Evolutionary conservation across 2,797 vertebrate species (phyloP).

Genomic region (Rhincodon typus): DNA sequence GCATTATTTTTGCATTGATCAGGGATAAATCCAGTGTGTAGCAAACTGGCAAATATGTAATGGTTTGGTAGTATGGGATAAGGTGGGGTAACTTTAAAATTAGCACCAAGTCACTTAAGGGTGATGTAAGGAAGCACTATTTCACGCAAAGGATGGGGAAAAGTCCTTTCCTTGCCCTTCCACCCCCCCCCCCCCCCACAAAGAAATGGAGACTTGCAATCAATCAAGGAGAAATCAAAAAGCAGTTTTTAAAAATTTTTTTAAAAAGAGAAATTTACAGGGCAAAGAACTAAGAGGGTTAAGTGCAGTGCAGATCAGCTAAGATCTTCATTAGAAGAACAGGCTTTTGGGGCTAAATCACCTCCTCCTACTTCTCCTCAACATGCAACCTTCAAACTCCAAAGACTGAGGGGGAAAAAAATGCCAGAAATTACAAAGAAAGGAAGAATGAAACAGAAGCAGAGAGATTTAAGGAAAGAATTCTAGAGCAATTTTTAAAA

Average conservation of each 20-base stretch:
- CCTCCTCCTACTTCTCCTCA: no score
- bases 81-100: background rate
- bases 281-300: background rate
- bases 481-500: no score
- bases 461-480: no score
- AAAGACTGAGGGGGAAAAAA: background rate
- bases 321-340: background rate
- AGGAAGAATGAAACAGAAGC: no score
- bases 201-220: background rate
- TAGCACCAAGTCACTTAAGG: no score
- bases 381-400: background rate
- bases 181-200: no score
- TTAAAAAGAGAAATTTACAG: background rate
- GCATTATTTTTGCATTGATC: no score
- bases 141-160: no score
- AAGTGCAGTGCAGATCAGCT: background rate
- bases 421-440: background rate
- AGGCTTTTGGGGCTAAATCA: background rate
- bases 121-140: background rate
- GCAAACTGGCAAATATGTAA: no score
- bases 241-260: background rate
- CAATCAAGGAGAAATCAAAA: background rate
- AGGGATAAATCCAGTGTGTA: no score
- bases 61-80: background rate
- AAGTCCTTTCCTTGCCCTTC: background rate